Conservation (phyloP, 2,113 vertebrate genomes). For the Bubo scandiacus region DNA sequence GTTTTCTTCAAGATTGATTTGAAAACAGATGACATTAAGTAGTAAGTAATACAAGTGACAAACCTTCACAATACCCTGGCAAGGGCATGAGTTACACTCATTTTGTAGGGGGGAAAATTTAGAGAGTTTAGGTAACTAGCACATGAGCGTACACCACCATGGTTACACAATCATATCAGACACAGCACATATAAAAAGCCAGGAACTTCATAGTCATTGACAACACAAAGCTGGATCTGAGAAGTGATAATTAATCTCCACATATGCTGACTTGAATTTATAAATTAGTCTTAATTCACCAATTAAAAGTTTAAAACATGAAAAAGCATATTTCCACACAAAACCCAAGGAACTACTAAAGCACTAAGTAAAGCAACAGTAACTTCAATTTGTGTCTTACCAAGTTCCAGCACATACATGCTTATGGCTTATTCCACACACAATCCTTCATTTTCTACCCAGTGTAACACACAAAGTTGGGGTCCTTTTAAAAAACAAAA, state of each 20-base stretch:
- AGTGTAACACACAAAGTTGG: background rate
- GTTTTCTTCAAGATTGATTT: constrained; percentile 79
- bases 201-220: background rate
- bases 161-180: background rate
- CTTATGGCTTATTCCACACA: background rate
- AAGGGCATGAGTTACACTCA: background rate
- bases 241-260: background rate
- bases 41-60: background rate
- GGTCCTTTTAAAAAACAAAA: background rate
- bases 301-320: background rate
- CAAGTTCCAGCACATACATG: background rate
- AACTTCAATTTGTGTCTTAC: background rate
- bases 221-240: background rate
- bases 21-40: constrained; percentile 6
- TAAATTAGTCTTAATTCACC: background rate
- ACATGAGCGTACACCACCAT: background rate
- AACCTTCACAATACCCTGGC: background rate
- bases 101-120: background rate
- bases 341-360: background rate
- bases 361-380: background rate
- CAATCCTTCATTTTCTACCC: background rate
- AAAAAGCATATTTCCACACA: background rate
- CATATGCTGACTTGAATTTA: background rate
- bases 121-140: background rate
- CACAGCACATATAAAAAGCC: background rate